Base-by-base conservation (phyloP, 1,140 invertebrate genomes). In the Littorina saxatilis region DNA sequence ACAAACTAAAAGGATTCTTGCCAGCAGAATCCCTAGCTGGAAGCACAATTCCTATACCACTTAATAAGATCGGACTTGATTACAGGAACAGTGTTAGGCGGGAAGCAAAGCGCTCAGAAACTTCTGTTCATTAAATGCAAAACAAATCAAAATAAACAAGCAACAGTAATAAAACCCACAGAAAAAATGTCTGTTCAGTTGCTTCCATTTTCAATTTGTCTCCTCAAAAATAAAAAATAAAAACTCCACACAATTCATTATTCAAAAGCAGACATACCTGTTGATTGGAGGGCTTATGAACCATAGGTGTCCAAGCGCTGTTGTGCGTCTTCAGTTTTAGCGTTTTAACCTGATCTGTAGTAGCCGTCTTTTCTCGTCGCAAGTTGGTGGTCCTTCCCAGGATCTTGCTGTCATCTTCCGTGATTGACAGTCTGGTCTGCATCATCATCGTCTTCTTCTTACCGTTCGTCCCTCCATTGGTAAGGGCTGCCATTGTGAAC, bases 281-380 rank as follows among this genome's bases (percentile, higher is more conserved):
- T 81, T 92, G 87, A 88, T 92, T 92, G 17, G 89, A 91, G 7
- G 88, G 87, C 68, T 87, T 90, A 78, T 92, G 86, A 11, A 89
- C 86, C 2, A 91, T 83, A 17, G 92, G 92, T n/a, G 92, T 92
- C 92, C 92, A 92, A 3, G 90, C 90, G 87, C 91, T 92, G 63
- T 89, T 89, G 40, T 89, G 79, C 15, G 91, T 91, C 77, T 87
- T 90, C 85, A 89, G 88, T 80, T 90, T 90, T 23, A 85, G 79
- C 7, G 91, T 91, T 40, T 84, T 72, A 72, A 87, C 88, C 68
- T 91, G 87, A 17, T 84, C 83, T 9, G 81, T 75, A 13, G 85
- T 77, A 2, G 82, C 73, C 0, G 89, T 82, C 72, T 89, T 87
- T 27, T 89, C 87, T 61, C 85, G 82, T 37, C 86, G 86, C 75